phyloP scores from a whole-genome alignment of 1,140 invertebrate species.

The Aplysia californica region DNA sequence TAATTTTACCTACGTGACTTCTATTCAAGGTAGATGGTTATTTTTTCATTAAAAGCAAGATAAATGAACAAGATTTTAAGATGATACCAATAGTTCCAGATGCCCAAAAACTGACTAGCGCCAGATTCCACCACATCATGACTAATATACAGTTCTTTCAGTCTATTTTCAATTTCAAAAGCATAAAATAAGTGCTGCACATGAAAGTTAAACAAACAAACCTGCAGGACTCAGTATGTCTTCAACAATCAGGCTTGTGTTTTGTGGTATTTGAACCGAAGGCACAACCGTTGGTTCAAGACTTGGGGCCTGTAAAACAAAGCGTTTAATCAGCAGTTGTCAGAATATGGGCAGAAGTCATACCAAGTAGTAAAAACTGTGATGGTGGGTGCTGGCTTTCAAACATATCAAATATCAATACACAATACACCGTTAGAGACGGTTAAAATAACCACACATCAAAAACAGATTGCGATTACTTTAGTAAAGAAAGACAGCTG shows the following conservation, averaged over 20 bases:
- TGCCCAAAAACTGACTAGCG: too few species aligned
- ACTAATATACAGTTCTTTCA: too few species aligned
- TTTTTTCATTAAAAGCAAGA: too few species aligned
- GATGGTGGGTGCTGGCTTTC: too few species aligned
- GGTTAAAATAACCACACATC: background rate
- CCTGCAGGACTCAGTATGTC: slow-evolving; percentile 30
- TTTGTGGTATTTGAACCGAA: slow-evolving; percentile 2
- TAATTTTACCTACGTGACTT: too few species aligned
- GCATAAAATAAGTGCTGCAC: background rate
- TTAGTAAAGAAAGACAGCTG: background rate
- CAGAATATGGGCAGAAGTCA: background rate
- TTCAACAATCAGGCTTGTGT: slow-evolving; percentile 22
- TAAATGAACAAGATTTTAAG: background rate
- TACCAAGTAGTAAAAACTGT: background rate
- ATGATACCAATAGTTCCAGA: too few species aligned
- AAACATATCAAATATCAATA: background rate
- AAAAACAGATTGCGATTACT: background rate
- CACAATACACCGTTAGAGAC: too few species aligned
- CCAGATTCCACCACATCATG: too few species aligned
- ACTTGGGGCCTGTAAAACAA: slow-evolving; percentile 1
- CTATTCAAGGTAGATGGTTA: too few species aligned
- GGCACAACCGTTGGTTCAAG: background rate
- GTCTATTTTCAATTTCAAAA: background rate
- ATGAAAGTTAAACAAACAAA: background rate
- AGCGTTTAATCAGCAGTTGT: background rate